Evolutionary conservation across 2,888 invertebrate species (phyloP), one percentile per base, ranked within the genome.

Genomic region (Linyphia triangularis): DNA sequence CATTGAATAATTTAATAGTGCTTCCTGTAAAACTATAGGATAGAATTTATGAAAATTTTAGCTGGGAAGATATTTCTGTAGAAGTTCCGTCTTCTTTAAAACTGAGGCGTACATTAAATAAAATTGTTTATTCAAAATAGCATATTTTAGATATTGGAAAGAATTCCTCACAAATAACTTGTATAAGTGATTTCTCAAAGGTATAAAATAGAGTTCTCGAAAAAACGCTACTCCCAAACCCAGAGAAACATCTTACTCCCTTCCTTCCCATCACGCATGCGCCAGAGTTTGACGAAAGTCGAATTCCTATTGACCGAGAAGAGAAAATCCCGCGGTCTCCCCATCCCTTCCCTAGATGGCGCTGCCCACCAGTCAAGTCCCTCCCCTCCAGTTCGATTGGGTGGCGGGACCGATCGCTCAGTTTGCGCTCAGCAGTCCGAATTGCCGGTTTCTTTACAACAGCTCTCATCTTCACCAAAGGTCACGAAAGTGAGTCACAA

Each of bases 231-330:
- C n/a, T n/a, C n/a, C n/a, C n/a, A 19, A 75, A 61, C 43, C 7
- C 22, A 59, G 26, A 78, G 65, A 59, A 30, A 33, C 69, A 78
- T 40, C 65, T 26, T 28, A 40, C 33, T 43, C 40, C 78, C 65
- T n/a, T 65, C n/a, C 26, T 43, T 61, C 33, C 67, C 40, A 69
- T 57, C 33, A 40, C 85, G 85, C 85, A 63, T 72, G 85, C 85
- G 72, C 72, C 63, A 79, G 85, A 86, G 85, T 86, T 86, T 86
- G 79, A 65, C 63, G 79, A 40, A 85, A 86, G 85, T 86, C 85
- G 85, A 86, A 86, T 86, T 57, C 70, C 85, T 86, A 86, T 86
- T 86, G 85, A 86, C 79, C 79, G 67, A 79, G 16, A 40, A 30
- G 65, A 43, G 73, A 33, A 72, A 70, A 33, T 33, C 33, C 37